phyloP scores from a whole-genome alignment of 2,888 invertebrate species.

The Eupithecia centaureata region DNA sequence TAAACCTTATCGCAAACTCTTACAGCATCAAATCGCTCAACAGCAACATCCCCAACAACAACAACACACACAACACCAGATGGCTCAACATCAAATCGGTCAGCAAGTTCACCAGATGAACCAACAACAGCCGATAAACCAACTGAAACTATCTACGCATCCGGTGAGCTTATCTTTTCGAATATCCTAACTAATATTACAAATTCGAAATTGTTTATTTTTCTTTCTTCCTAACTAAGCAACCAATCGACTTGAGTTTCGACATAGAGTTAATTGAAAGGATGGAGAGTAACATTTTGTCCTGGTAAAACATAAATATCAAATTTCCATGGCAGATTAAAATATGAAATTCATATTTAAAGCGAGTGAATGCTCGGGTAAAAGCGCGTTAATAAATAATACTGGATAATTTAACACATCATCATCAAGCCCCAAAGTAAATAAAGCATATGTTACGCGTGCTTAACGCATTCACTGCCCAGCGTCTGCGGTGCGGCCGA shows the following conservation, averaged over 20 bases:
- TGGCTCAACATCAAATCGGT: constrained; percentile 63
- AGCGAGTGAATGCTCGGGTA: too few species aligned
- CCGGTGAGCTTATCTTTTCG: constrained; percentile 54
- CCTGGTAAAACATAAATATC: too few species aligned
- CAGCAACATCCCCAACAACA: constrained; percentile 26
- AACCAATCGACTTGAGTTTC: too few species aligned
- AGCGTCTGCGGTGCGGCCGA: too few species aligned
- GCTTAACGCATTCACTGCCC: too few species aligned
- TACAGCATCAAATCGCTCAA: constrained; percentile 35
- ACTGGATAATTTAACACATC: neutral
- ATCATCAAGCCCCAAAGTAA: neutral
- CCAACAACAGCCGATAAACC: constrained; percentile 42
- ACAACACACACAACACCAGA: constrained; percentile 57
- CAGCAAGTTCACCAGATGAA: constrained; percentile 60
- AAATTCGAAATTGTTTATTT: too few species aligned
- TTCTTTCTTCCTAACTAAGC: too few species aligned
- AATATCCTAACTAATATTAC: too few species aligned
- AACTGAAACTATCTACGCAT: constrained; percentile 70
- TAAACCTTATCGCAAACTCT: constrained; percentile 7
- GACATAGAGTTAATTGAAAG: too few species aligned
- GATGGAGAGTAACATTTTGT: too few species aligned
- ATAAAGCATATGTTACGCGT: neutral
- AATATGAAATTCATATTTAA: too few species aligned
- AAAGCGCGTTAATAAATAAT: neutral
- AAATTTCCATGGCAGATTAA: too few species aligned